Evolutionary conservation across 2,888 invertebrate genomes (phyloP), one percentile per base, ranked within the genome.

Genomic region (Flexamia atlantica): DNA sequence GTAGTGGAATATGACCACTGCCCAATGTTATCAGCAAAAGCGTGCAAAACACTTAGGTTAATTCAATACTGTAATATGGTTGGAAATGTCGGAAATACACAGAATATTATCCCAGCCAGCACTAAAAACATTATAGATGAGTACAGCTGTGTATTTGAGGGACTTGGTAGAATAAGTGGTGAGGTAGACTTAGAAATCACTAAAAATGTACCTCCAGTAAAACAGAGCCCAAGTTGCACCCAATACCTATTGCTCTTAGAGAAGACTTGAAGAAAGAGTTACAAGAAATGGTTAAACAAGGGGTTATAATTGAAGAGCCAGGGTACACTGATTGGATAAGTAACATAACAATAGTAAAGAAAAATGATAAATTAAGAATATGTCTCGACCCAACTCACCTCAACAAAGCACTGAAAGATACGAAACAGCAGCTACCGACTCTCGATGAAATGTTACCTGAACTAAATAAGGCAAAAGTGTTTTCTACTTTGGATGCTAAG

Each of bases 401-500:
- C 17, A 85, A 86, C 42, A 82, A 30, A 25, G 84, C 85, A 46
- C 42, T 85, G 46, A 82, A 83, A 64, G 60, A 84, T 12, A 83
- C 86, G 14, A 82, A 86, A 76, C 82, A 80, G 12, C 85, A 86
- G 42, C 82, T 86, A 42, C 68, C 82, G 23, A 86, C 85, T 9
- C 42, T 86, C 32, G 85, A 86, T 81, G 82, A 86, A 40, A 80
- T 84, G 2, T 32, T 85, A 53, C 79, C 85, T 12, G 83, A 85
- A 50, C 25, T 85, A 23, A 46, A 23, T 20, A 83, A 57, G 30
- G 80, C 86, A 64, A 25, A 84, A 80, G 17, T 46, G 84, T 42
- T 85, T 68, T 84, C 79, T 20, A 79, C 82, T 23, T 17, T 86
- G n/a, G 84, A 86, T 76, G 84, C 85, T 1, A 85, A 83, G 32